Evolutionary conservation across 1,140 invertebrate genomes (phyloP).

Genomic region (Ganaspis sp.): DNA sequence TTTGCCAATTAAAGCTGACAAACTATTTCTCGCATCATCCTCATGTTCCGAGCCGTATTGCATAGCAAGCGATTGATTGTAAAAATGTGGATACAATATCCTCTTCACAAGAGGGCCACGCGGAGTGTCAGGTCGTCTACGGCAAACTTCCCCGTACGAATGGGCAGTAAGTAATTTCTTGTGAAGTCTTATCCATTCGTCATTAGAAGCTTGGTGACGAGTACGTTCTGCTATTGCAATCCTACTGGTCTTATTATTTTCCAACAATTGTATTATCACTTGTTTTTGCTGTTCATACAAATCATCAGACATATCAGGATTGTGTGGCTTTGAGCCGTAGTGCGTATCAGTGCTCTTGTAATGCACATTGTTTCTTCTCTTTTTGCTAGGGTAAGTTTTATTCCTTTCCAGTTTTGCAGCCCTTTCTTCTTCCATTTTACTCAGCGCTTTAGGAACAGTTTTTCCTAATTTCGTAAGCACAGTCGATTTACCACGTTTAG

Average conservation of each 20-base stretch:
- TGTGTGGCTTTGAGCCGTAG: neutral
- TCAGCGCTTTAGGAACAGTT: neutral
- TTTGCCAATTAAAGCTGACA: conserved; percentile 45
- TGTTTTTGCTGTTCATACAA: neutral
- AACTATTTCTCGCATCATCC: conserved; percentile 54
- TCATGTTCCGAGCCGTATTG: conserved; percentile 63
- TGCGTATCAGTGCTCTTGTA: conserved; percentile 20
- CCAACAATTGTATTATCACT: conserved; percentile 20
- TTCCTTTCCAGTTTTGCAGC: neutral
- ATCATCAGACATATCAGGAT: conserved; percentile 32
- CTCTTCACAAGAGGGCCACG: conserved; percentile 47
- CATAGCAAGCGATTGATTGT: conserved; percentile 43
- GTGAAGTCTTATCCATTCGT: conserved; percentile 59
- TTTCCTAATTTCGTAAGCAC: neutral
- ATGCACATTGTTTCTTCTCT: neutral
- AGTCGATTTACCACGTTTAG: neutral
- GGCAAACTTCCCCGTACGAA: conserved; percentile 65
- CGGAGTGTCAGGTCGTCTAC: conserved; percentile 46
- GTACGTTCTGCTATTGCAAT: conserved; percentile 53
- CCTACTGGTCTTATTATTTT: conserved; percentile 29
- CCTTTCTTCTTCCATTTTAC: neutral
- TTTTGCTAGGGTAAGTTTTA: neutral
- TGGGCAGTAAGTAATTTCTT: conserved; percentile 64
- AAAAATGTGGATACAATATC: conserved; percentile 51
- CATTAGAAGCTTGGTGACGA: conserved; percentile 50